Evolutionary conservation across 2,888 invertebrate species (phyloP), one percentile per base, ranked within the genome.

Genomic region (Scaptomyza polygonia): DNA sequence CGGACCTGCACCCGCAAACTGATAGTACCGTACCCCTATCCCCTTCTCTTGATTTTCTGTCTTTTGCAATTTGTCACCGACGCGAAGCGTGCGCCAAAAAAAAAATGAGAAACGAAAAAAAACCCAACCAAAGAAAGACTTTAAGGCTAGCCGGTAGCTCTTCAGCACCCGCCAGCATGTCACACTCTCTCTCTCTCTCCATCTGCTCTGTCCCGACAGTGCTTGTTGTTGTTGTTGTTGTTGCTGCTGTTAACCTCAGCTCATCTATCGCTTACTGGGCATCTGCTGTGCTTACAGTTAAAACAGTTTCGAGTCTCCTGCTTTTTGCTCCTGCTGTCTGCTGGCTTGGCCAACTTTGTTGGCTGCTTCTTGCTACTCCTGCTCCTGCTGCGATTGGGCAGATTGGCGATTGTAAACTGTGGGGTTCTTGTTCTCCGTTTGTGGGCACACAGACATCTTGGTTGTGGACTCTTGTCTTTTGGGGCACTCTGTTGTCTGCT

Each of bases 251-350:
- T 42, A 36, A 55, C 63, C 52, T 67, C 72, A 29, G 58, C 49
- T 36, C 86, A 67, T 70, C 77, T 79, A 88, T 88, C 88, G 79
- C 75, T 59, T 67, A 59, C 70, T 72, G 72, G 75, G 75, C 86
- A 87, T 82, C 81, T 85, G 82, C 70, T 82, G 86, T 81, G 86
- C 70, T 83, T 67, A 86, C 88, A 88, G 88, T 86, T 87, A 85
- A 77, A 77, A 77, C 43, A 44, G 30, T 68, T 62, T 67, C 58
- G 48, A 45, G 53, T 61, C 63, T 67, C 18, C 62, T 55, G 43
- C 61, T 67, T 27, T 27, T 29, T 40, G 34, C 49, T 32, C 2
- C 47, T 27, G n/a, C 21, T 51, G 5, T 25, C 63, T 48, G 52
- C 74, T 57, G 57, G 63, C 57, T 16, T 51, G 47, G 42, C 61